Evolutionary conservation across 1,140 invertebrate species (phyloP).

Genomic region (Cyphomyrmex costatus): DNA sequence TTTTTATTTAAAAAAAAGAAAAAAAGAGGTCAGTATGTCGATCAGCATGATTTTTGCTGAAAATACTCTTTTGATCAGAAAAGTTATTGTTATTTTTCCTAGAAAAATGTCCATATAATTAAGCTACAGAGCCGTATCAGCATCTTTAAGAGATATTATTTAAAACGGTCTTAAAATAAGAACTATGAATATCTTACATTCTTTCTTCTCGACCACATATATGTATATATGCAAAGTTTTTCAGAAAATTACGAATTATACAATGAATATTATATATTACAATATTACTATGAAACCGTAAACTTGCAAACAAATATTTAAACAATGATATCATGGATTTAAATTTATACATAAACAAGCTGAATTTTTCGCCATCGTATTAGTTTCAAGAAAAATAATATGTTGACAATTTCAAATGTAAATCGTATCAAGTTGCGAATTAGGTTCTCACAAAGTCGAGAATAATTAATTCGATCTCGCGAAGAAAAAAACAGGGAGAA

Average conservation of each 20-base stretch:
- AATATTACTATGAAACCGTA: neutral
- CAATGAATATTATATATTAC: neutral
- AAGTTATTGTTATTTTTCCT: neutral
- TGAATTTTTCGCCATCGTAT: neutral
- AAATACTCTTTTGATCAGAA: neutral
- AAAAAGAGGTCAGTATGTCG: too few species aligned
- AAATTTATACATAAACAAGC: neutral
- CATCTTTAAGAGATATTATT: too few species aligned
- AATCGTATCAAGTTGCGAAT: neutral
- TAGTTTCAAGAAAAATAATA: neutral
- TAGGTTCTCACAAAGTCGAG: conserved; percentile 26
- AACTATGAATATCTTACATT: too few species aligned
- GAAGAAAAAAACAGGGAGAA: conserved; percentile 19
- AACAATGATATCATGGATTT: neutral
- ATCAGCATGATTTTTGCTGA: neutral
- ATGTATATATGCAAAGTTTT: neutral
- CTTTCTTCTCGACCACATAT: neutral
- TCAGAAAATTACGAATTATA: neutral
- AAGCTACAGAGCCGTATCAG: too few species aligned
- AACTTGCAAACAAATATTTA: neutral
- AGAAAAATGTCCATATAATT: too few species aligned
- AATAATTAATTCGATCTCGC: conserved; percentile 43
- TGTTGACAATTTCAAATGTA: neutral
- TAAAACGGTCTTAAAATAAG: too few species aligned
- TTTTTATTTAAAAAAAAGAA: too few species aligned